These are phyloP conservation scores for Phasianus colchicus DNA, from an alignment of 2,113 vertebrate genomes.

Conservation along the genomic window DNA sequence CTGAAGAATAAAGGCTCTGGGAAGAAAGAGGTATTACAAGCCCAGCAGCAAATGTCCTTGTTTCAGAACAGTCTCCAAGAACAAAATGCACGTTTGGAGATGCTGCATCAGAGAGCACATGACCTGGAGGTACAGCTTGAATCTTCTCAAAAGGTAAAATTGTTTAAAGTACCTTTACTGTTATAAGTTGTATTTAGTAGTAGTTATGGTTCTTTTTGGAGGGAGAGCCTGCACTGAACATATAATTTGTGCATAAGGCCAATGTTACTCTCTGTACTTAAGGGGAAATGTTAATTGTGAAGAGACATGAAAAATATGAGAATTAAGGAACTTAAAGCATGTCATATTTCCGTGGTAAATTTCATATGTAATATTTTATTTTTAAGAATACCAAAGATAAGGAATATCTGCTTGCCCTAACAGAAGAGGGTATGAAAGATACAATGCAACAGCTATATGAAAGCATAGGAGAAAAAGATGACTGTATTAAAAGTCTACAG, in stretches of 20 bases:
- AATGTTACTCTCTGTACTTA: not conserved
- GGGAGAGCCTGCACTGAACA: not conserved
- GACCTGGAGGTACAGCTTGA: constrained; percentile 56
- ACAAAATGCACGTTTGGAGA: constrained; percentile 36
- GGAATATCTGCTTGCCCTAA: constrained; percentile 55
- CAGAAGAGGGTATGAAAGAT: constrained; percentile 54
- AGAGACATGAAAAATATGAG: not conserved
- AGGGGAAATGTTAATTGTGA: not conserved
- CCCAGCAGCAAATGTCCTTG: constrained; percentile 33
- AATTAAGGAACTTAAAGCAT: not conserved
- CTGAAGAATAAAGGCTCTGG: constrained; percentile 74
- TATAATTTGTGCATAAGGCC: not conserved
- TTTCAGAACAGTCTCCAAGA: constrained; percentile 51
- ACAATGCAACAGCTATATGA: constrained; percentile 26
- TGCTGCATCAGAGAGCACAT: constrained; percentile 25
- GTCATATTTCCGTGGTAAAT: not conserved
- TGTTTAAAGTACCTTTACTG: not conserved
- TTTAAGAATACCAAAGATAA: constrained; percentile 71
- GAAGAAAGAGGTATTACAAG: constrained; percentile 38
- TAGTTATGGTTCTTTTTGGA: not conserved
- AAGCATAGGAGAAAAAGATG: constrained; percentile 34
- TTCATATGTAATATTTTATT: constrained; percentile 35
- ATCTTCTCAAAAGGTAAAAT: constrained; percentile 54
- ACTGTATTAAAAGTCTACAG: constrained; percentile 36
- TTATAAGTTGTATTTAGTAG: not conserved